Conservation (phyloP, 2,888 invertebrate species). For the Chrysina gloriosa region DNA sequence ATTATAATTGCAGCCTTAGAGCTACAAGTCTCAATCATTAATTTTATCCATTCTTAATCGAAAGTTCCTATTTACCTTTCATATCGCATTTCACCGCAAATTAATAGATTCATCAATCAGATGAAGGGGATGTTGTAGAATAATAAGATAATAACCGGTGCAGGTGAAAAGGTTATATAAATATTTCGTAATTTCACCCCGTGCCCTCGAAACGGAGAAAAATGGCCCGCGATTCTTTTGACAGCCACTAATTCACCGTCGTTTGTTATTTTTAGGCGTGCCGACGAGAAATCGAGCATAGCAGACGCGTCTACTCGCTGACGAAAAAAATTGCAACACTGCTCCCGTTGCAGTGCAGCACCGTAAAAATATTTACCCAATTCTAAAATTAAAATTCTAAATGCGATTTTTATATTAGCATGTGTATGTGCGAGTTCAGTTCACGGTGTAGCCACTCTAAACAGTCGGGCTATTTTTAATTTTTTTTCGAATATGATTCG, state of each 20-base stretch:
- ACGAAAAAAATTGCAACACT: slow-evolving; percentile 29
- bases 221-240: not conserved
- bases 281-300: slow-evolving; percentile 9
- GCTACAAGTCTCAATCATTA: slow-evolving; percentile 10
- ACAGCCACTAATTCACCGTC: slow-evolving; percentile 16
- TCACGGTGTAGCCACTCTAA: slow-evolving; percentile 13
- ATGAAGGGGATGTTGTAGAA: not conserved
- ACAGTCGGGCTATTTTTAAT: slow-evolving; percentile 30
- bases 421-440: not conserved
- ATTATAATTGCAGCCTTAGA: too few species aligned
- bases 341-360: slow-evolving; percentile 14
- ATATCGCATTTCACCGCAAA: not conserved
- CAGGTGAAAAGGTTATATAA: slow-evolving; percentile 19
- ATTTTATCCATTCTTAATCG: not conserved
- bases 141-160: slow-evolving; percentile 7
- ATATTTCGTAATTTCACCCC: slow-evolving; percentile 20
- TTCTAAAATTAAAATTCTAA: slow-evolving; percentile 42
- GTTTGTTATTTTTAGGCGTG: slow-evolving; percentile 21
- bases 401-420: slow-evolving; percentile 38
- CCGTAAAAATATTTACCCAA: slow-evolving; percentile 41
- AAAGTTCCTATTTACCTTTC: not conserved
- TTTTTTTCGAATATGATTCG: slow-evolving; percentile 26
- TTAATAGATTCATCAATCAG: slow-evolving; percentile 21
- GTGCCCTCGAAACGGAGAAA: slow-evolving; percentile 1
- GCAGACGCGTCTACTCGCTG: not conserved